A percentile compares a stretch with the other conserved stretches of the same genome.
Conservation (phyloP, 2,113 vertebrate genomes). For the Cyprinodon variegatus region DNA sequence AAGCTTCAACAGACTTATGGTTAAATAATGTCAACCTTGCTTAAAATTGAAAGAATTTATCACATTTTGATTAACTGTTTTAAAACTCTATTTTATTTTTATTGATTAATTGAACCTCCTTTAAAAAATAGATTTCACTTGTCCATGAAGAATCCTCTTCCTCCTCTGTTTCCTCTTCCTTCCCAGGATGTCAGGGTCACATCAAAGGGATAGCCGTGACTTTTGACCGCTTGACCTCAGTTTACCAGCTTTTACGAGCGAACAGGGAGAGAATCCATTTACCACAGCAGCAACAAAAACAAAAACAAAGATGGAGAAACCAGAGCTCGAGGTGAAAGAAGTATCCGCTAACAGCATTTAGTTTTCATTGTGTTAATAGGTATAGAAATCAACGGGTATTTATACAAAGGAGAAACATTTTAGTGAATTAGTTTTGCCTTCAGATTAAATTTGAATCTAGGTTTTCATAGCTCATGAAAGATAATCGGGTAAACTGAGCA, state of each 20-base stretch:
- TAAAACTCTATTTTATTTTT: neutral
- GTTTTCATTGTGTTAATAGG: neutral
- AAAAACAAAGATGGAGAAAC: neutral
- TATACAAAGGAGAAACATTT: constrained; percentile 19
- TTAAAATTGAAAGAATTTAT: too few species aligned
- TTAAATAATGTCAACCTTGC: too few species aligned
- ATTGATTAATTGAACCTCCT: neutral
- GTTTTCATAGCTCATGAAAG: constrained; percentile 68
- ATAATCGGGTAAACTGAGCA: constrained; percentile 31
- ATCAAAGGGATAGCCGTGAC: constrained; percentile 69
- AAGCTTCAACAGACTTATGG: too few species aligned
- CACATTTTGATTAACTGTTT: neutral
- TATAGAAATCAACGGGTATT: neutral
- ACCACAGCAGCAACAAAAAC: constrained; percentile 53
- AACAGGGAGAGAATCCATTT: constrained; percentile 72
- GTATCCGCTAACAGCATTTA: neutral
- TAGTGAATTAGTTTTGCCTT: constrained; percentile 30
- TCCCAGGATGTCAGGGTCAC: constrained; percentile 76
- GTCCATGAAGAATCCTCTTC: constrained; percentile 76
- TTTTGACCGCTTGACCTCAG: constrained; percentile 61
- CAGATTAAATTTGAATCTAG: constrained; percentile 31
- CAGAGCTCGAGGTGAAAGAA: neutral
- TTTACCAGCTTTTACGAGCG: constrained; percentile 60
- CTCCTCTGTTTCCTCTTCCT: constrained; percentile 75
- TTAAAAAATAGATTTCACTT: constrained; percentile 30